Percentiles rank a stretch among this genome's conserved stretches.
Evolutionary conservation across 2,113 vertebrate species (phyloP).

Genomic region (Monarcha castaneiventris): DNA sequence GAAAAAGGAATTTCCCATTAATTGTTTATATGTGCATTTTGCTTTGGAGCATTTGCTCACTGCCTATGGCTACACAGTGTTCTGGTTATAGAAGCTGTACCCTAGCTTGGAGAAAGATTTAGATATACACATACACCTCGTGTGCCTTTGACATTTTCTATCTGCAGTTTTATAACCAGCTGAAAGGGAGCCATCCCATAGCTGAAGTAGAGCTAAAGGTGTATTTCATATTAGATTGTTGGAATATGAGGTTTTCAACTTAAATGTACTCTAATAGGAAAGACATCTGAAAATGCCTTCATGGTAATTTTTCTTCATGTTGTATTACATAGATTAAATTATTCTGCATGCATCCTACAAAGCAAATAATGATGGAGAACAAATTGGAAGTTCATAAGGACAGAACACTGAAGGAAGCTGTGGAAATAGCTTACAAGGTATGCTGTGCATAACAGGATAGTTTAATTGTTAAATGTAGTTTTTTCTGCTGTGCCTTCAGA

Average conservation of each 20-base stretch:
- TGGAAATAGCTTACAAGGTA: conserved; percentile 94
- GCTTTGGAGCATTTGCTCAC: neutral
- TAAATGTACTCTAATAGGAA: neutral
- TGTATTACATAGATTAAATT: conserved; percentile 88
- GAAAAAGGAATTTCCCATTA: neutral
- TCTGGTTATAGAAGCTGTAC: neutral
- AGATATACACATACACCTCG: rapidly evolving
- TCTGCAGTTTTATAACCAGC: neutral
- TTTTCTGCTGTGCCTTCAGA: neutral
- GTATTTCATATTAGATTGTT: neutral
- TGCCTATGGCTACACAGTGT: neutral
- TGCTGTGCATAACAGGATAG: neutral
- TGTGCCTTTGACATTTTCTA: neutral
- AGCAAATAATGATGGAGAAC: conserved; percentile 95
- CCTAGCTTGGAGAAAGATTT: neutral
- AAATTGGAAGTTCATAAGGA: conserved; percentile 98
- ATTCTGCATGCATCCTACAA: conserved; percentile 95
- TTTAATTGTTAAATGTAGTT: neutral
- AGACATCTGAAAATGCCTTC: neutral
- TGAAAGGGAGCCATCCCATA: neutral
- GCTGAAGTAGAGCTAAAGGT: neutral
- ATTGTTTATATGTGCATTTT: neutral
- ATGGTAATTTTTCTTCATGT: neutral
- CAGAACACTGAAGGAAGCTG: conserved; percentile 92
- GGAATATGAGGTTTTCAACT: neutral